These are phyloP conservation scores for Acanthiza pusilla DNA, from an alignment of 2,797 vertebrate species.

Conservation along the genomic window DNA sequence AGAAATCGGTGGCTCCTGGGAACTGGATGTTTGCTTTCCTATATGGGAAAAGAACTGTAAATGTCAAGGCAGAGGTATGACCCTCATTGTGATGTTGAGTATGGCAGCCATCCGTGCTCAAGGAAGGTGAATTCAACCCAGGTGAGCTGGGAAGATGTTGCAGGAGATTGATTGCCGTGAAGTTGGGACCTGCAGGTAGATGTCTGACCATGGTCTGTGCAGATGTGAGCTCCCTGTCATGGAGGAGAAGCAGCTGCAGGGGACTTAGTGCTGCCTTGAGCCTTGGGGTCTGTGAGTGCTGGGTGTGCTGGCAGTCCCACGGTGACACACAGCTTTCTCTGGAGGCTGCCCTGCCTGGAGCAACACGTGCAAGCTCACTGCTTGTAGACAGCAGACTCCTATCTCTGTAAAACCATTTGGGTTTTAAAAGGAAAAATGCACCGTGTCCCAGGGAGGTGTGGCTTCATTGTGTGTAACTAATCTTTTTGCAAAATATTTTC, in stretches of 20 bases:
- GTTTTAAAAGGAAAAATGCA: background rate
- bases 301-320: fast-evolving
- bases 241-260: background rate
- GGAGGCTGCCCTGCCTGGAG: background rate
- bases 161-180: background rate
- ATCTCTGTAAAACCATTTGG: background rate
- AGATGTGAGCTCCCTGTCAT: background rate
- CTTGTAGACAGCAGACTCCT: background rate
- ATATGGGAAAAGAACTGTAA: background rate
- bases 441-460: background rate
- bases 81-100: background rate
- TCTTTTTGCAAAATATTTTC: background rate
- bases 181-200: background rate
- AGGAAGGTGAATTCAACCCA: background rate
- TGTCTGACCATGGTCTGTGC: background rate
- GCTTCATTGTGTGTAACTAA: background rate
- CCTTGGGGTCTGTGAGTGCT: fast-evolving
- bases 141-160: fast-evolving
- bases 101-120: background rate
- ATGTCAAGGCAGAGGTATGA: background rate
- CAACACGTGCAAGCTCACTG: background rate
- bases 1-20: background rate
- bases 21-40: background rate
- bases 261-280: background rate
- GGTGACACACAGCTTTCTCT: fast-evolving